Evolutionary conservation across 2,113 vertebrate species (phyloP).

Genomic region (Dasypus novemcinctus): DNA sequence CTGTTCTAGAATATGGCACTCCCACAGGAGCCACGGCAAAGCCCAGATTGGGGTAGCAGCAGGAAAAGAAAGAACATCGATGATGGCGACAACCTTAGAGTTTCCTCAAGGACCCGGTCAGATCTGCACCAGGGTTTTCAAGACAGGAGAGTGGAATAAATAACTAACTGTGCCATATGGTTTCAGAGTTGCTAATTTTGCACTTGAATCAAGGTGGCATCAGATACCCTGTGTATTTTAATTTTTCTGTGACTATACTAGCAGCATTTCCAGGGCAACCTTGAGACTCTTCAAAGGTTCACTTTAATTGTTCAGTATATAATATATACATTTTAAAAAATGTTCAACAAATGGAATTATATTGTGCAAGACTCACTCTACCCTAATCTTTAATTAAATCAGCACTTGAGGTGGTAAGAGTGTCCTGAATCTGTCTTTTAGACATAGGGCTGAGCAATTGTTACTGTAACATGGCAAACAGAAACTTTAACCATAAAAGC

Average conservation of each 20-base stretch:
- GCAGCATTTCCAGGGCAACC: conserved; percentile 73
- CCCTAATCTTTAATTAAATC: conserved; percentile 73
- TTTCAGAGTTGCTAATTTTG: conserved; percentile 60
- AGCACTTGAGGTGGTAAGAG: conserved; percentile 76
- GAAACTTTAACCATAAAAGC: conserved; percentile 22
- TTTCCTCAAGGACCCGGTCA: conserved; percentile 63
- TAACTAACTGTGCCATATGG: not conserved
- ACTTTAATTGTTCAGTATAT: conserved; percentile 71
- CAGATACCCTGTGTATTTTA: conserved; percentile 74
- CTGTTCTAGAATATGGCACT: not conserved
- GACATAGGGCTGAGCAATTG: conserved; percentile 53
- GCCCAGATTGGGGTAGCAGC: not conserved
- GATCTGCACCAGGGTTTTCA: conserved; percentile 43
- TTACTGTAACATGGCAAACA: conserved; percentile 48
- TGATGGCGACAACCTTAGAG: conserved; percentile 29
- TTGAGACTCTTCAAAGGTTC: conserved; percentile 74
- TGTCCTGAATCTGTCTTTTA: conserved; percentile 68
- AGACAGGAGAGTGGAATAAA: conserved; percentile 31
- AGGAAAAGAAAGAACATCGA: not conserved
- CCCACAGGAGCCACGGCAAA: not conserved
- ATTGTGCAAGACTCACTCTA: conserved; percentile 79
- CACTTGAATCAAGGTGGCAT: conserved; percentile 58
- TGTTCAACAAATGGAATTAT: conserved; percentile 67
- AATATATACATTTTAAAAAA: conserved; percentile 77
- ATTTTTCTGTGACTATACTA: conserved; percentile 58